Conservation (phyloP, 2,888 invertebrate genomes). For the Epsilonema sp. region DNA sequence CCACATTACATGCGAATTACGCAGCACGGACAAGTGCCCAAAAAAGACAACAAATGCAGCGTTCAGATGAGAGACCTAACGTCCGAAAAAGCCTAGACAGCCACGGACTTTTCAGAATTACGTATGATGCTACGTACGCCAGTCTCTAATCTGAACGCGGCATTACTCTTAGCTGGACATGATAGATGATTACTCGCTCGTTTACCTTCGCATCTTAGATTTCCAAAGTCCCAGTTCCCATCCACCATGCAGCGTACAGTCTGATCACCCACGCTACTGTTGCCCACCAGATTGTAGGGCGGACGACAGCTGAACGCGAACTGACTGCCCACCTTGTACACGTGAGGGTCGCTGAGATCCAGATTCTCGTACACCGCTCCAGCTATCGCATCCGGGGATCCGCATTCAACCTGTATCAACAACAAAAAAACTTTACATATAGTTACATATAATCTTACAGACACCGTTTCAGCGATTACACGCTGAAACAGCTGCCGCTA, state of each 20-base stretch:
- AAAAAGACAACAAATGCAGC: too few relatives aligned
- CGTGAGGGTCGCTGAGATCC: constrained; percentile 56
- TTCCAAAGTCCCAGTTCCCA: constrained; percentile 91
- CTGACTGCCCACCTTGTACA: constrained; percentile 54
- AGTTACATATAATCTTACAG: too few relatives aligned
- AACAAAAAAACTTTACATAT: too few relatives aligned
- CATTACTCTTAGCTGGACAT: neutral
- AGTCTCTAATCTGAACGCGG: too few relatives aligned
- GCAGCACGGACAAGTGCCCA: too few relatives aligned
- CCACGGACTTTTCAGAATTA: too few relatives aligned
- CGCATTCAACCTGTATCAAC: constrained; percentile 73
- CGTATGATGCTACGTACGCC: too few relatives aligned
- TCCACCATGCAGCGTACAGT: constrained; percentile 49
- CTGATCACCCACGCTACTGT: constrained; percentile 72
- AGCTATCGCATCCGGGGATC: constrained; percentile 67
- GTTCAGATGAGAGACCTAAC: too few relatives aligned
- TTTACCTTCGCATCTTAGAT: constrained; percentile 76
- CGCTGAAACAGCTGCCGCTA: neutral
- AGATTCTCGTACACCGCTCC: constrained; percentile 65
- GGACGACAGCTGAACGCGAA: constrained; percentile 81
- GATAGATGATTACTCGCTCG: constrained; percentile 11
- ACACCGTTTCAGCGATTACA: too few relatives aligned
- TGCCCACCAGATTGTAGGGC: constrained; percentile 77
- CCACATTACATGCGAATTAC: too few relatives aligned
- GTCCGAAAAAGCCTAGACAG: too few relatives aligned